These are phyloP conservation scores for Musca vetustissima DNA, from an alignment of 1,140 invertebrate genomes.

Conservation along the genomic window DNA sequence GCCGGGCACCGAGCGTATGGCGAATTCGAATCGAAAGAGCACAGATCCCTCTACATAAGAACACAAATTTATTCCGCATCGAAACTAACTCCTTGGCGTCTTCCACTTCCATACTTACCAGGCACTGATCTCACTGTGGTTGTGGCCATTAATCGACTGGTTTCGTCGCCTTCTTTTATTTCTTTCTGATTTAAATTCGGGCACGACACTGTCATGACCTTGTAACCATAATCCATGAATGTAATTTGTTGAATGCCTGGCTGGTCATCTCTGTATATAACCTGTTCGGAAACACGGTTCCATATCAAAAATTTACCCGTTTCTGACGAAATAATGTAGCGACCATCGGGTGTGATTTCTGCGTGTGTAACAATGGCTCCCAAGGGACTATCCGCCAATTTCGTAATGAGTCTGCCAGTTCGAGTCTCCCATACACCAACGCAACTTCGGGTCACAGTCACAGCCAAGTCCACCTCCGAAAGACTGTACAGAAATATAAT, in stretches of 20 bases:
- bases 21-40: conserved; percentile 80
- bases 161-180: conserved; percentile 44
- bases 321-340: conserved; percentile 85
- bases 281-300: conserved; percentile 81
- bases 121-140: conserved; percentile 71
- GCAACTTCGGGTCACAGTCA: conserved; percentile 88
- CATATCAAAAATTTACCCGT: conserved; percentile 91
- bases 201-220: conserved; percentile 83
- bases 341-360: conserved; percentile 80
- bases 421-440: conserved; percentile 95
- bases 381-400: conserved; percentile 87
- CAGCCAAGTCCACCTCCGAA: conserved; percentile 75
- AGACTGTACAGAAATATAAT: conserved; percentile 59
- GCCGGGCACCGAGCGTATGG: conserved; percentile 67
- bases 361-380: conserved; percentile 95
- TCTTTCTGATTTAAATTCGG: conserved; percentile 60
- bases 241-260: conserved; percentile 83
- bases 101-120: conserved; percentile 57
- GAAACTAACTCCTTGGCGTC: background rate
- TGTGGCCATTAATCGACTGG: conserved; percentile 65
- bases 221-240: conserved; percentile 79
- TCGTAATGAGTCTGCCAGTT: conserved; percentile 78
- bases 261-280: conserved; percentile 82
- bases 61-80: background rate
- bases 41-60: conserved; percentile 66